Percentiles rank a stretch among this genome's conserved stretches.
Evolutionary conservation across 2,888 invertebrate species (phyloP).

Genomic region (Dasysyrphus tricinctus): DNA sequence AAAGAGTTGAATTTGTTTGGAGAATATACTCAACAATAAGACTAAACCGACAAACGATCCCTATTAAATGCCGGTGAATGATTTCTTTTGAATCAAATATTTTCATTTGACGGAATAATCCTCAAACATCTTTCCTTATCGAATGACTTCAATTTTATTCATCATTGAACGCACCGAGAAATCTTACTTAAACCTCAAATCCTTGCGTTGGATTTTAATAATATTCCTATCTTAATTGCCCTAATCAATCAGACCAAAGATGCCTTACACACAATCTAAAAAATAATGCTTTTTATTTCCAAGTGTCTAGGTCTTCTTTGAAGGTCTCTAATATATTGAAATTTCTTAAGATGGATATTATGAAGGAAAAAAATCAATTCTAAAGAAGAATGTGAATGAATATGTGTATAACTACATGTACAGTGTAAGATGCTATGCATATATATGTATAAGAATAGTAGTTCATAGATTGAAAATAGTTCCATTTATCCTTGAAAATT

Average conservation of each 20-base stretch:
- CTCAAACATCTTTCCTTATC: neutral
- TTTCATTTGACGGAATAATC: slow-evolving; percentile 9
- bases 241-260: slow-evolving; percentile 36
- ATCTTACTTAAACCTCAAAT: neutral
- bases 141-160: slow-evolving; percentile 14
- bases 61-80: neutral
- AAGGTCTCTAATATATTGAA: slow-evolving; percentile 32
- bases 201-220: neutral
- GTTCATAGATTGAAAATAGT: slow-evolving; percentile 27
- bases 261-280: slow-evolving; percentile 12
- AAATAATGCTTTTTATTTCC: slow-evolving; percentile 9
- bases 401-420: neutral
- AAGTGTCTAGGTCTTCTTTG: slow-evolving; percentile 45
- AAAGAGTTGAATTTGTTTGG: no score
- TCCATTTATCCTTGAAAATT: slow-evolving; percentile 68
- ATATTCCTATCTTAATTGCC: slow-evolving; percentile 31
- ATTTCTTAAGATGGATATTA: slow-evolving; percentile 44
- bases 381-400: slow-evolving; percentile 7
- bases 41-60: no score
- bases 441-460: neutral
- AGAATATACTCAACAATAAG: no score
- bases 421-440: neutral
- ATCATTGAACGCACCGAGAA: slow-evolving; percentile 1
- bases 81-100: slow-evolving; percentile 16
- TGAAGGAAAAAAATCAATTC: slow-evolving; percentile 57